phyloP scores from a whole-genome alignment of 2,888 invertebrate genomes.

The Idaea straminata region DNA sequence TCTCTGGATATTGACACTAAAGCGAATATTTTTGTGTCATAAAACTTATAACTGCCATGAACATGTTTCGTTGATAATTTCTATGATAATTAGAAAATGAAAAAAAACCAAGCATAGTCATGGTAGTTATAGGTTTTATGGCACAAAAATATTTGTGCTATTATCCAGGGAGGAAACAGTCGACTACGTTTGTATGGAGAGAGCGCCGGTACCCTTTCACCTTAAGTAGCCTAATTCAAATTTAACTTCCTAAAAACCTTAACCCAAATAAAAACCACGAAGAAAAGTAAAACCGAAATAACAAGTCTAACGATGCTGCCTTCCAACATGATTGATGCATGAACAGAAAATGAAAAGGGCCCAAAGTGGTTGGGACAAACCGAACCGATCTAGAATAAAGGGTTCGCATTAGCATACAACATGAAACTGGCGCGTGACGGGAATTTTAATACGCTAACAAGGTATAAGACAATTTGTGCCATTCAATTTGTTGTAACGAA shows the following conservation, averaged over 20 bases:
- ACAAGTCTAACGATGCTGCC: slow-evolving; percentile 2
- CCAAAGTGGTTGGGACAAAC: slow-evolving; percentile 8
- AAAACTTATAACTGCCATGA: no score
- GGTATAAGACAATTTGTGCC: slow-evolving; percentile 1
- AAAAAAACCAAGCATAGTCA: no score
- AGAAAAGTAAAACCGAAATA: neutral
- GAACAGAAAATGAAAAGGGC: slow-evolving; percentile 22
- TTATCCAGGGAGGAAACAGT: no score
- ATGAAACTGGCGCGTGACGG: slow-evolving; percentile 17
- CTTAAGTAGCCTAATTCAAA: neutral
- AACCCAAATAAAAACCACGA: neutral
- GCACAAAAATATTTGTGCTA: no score
- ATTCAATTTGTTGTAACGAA: slow-evolving; percentile 1
- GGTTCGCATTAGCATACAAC: slow-evolving; percentile 23
- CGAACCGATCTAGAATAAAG: slow-evolving; percentile 17
- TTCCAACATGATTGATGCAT: slow-evolving; percentile 21
- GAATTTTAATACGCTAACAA: slow-evolving; percentile 9
- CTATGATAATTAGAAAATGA: no score
- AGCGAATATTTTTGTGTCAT: no score
- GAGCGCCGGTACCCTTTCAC: no score
- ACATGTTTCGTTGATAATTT: no score
- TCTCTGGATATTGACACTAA: no score
- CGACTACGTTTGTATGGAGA: no score
- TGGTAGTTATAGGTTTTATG: no score
- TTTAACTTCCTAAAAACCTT: neutral